Conservation (phyloP, 2,888 invertebrate genomes). For the Colletes collaris region DNA sequence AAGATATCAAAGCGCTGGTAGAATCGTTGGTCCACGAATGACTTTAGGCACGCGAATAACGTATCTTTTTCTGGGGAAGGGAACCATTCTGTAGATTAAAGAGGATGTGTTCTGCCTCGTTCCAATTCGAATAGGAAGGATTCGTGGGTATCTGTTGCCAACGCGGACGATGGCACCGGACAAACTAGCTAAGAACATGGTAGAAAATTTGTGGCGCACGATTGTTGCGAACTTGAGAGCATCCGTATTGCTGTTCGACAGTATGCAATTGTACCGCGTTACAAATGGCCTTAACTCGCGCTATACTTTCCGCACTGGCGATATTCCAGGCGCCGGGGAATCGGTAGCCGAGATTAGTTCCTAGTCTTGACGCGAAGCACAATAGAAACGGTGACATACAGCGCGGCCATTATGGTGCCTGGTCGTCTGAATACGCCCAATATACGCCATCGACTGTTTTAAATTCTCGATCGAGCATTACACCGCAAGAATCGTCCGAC, state of each 20-base stretch:
- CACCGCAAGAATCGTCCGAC: background rate
- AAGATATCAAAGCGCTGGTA: too few relatives aligned
- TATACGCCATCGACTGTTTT: constrained; percentile 19
- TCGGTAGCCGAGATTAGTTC: constrained; percentile 55
- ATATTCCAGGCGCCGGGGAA: constrained; percentile 63
- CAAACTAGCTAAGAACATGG: background rate
- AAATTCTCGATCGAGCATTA: constrained; percentile 39
- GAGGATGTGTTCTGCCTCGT: background rate
- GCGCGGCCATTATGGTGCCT: constrained; percentile 44
- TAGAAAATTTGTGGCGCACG: constrained; percentile 40
- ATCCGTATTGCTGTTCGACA: constrained; percentile 43
- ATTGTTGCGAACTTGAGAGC: constrained; percentile 42
- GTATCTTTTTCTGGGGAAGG: background rate
- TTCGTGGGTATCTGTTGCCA: background rate
- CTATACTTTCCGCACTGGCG: constrained; percentile 56
- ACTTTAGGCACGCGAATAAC: background rate
- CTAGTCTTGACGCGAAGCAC: constrained; percentile 58
- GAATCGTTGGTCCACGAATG: too few relatives aligned
- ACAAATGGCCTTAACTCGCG: constrained; percentile 32
- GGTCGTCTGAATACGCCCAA: constrained; percentile 32
- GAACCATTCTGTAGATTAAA: background rate
- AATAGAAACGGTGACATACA: constrained; percentile 57
- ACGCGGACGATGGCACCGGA: background rate
- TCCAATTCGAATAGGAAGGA: background rate
- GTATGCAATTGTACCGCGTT: constrained; percentile 25